Base-by-base conservation (phyloP, 1,140 invertebrate species). In the Augochlora pura region DNA sequence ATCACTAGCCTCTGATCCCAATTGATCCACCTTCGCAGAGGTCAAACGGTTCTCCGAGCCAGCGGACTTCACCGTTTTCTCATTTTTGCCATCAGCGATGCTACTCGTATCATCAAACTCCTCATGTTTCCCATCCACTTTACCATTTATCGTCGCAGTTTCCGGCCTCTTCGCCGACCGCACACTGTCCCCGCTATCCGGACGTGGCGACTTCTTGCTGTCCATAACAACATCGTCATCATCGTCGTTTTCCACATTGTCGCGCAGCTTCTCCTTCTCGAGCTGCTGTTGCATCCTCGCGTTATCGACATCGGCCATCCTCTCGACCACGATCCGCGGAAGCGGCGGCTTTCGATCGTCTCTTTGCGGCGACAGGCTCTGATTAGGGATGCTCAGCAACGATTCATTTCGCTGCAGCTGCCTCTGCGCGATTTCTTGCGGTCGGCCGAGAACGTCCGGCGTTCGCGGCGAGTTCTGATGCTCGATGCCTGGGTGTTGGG, bases 201-300 rank as follows among this genome's bases (percentile, higher is more conserved):
- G 0, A 23, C 57, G 70, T 5, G 77, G 62, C 9, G 76, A 85
- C 9, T 88, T 85, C 18, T 86, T 84, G 0, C 27, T 57, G 60
- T 90, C 90, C 75, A 88, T 85, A 23, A 89, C 86, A 1, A 90
- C 90, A 25, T 90, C 89, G 12, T 89, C 87, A 69, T 90, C 89
- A 60, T 90, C 87, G 68, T 88, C 83, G 23, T 88, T 85, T 1
- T 87, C 82, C 8, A 69, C 64, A 1, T 77, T 82, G 2, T 85
- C 69, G 18, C 81, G 76, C 16, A 63, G 16, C 9, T 78, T 79
- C 62, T 81, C 79, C 38, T 77, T 77, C 16, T 81, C 80, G 0
- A 32, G 14, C 10, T 84, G 76, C 32, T 79, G 65, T n/a, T 77
- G 38, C 25, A 32, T 54, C 46, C 74, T 81, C 23, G 49, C 39